A percentile compares a stretch with the other conserved stretches of the same genome.
phyloP scores from a whole-genome alignment of 2,888 invertebrate genomes.

The Eristalinus aeneus region DNA sequence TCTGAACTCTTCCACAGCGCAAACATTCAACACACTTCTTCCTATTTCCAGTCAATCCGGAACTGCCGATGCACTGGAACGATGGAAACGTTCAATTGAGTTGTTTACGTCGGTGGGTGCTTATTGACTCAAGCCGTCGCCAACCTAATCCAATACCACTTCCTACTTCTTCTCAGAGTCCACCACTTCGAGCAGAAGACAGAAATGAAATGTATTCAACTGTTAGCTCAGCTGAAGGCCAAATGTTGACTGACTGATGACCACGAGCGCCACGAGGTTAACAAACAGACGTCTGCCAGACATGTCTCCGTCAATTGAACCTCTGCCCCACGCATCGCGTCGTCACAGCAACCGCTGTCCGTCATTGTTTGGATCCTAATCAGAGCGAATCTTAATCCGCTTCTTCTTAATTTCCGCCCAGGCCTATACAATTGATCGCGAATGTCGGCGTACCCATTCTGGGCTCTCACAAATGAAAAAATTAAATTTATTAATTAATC shows the following conservation, averaged over 20 bases:
- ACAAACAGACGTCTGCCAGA: not conserved
- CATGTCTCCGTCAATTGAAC: not conserved
- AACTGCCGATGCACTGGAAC: too few species aligned
- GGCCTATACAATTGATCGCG: slow-evolving; percentile 27
- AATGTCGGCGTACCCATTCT: slow-evolving; percentile 7
- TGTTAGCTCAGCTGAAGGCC: not conserved
- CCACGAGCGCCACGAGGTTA: not conserved
- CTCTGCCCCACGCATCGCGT: not conserved
- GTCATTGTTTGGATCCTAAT: not conserved
- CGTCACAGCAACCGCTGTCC: not conserved
- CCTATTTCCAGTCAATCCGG: too few species aligned
- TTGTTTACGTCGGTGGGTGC: too few species aligned
- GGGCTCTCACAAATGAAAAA: slow-evolving; percentile 2
- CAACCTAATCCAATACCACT: too few species aligned
- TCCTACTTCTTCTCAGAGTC: not conserved
- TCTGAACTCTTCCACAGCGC: too few species aligned
- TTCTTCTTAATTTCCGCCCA: not conserved
- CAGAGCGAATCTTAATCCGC: not conserved
- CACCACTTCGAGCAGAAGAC: not conserved
- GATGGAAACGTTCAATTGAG: too few species aligned
- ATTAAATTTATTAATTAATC: slow-evolving; percentile 59
- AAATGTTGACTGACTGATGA: not conserved
- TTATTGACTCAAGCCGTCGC: too few species aligned
- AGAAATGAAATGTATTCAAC: not conserved
- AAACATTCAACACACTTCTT: too few species aligned